Evolutionary conservation across 2,888 invertebrate species (phyloP), one percentile per base, ranked within the genome.

Genomic region (Lepidocyrtinus sp.): DNA sequence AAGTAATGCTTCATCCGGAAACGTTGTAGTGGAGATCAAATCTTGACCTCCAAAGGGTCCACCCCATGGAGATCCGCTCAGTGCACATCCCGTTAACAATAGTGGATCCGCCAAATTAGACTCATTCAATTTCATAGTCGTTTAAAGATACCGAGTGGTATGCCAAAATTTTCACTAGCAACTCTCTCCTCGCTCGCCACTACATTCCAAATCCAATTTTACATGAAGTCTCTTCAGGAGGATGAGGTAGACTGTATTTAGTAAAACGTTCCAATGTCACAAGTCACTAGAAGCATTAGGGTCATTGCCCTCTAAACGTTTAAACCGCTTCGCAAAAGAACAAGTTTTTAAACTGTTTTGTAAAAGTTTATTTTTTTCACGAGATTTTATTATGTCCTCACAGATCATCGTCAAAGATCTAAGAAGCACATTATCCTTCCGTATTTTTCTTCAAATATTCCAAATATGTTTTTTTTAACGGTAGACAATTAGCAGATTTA

Each of bases 71-170:
- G 82, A 81, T 71, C 82, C 82, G 65, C 77, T 62, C 9, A 75
- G 46, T 65, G 83, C 83, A 79, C 84, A 84, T 82, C 84, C 84
- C 59, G 82, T 82, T 64, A 84, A 75, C 69, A 84, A 74, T 67
- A 84, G 73, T 75, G 84, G 84, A 79, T 84, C 84, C 72, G 83
- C 84, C 81, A 84, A 77, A 81, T 71, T 84, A 72, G 84, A 82
- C 25, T 84, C 84, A 84, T 84, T 84, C 71, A 84, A 79, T 84
- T 84, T 84, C 84, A 84, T 84, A 84, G 84, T 84, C 77, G 69
- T 25, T 65, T 27, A 24, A 61, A 59, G 70, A 36, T 64, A 71
- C 77, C 77, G 61, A n/a, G n/a, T 63, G 68, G 70, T 70, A 63
- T 22, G 15, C 50, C 12, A 17, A 19, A 64, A 45, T 64, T 75